Evolutionary conservation across 1,140 invertebrate species (phyloP).

Genomic region (Pachypeltis micranthus): DNA sequence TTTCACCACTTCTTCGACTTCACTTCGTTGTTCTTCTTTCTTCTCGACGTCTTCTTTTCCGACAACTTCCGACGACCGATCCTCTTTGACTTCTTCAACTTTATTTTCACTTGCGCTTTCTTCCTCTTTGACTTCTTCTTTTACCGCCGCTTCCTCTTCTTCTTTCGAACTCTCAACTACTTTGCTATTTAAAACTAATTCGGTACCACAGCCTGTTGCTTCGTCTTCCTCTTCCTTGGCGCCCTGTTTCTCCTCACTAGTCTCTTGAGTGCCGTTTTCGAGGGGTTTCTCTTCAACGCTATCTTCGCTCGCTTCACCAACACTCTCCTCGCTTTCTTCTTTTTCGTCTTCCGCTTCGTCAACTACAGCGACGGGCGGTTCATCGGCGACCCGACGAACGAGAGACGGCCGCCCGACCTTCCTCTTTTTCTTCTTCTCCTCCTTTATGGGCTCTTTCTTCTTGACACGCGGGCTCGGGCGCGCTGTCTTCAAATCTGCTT

Average conservation of each 20-base stretch:
- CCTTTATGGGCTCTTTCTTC: slow-evolving; percentile 17
- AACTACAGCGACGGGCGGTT: too few species aligned
- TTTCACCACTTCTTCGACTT: too few species aligned
- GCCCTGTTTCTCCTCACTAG: not conserved
- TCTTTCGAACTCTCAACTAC: not conserved
- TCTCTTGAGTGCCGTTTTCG: not conserved
- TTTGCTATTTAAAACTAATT: slow-evolving; percentile 1
- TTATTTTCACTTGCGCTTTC: slow-evolving; percentile 21
- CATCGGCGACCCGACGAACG: too few species aligned
- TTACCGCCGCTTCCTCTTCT: not conserved
- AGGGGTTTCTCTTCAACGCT: not conserved
- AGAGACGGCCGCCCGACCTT: not conserved
- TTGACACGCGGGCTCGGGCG: slow-evolving; percentile 8
- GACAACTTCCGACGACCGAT: not conserved
- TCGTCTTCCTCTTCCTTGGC: slow-evolving; percentile 21
- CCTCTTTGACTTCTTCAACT: slow-evolving; percentile 5
- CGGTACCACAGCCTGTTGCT: slow-evolving; percentile 1
- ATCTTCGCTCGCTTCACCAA: slow-evolving; percentile 17
- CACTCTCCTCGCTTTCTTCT: slow-evolving; percentile 12
- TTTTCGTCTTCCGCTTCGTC: not conserved
- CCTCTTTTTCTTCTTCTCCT: not conserved
- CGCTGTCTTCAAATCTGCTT: slow-evolving; percentile 17
- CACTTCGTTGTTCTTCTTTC: not conserved
- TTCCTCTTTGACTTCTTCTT: not conserved
- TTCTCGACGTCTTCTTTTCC: not conserved